Base-by-base conservation (phyloP, 2,888 invertebrate genomes). In the Leptopilina myrica region DNA sequence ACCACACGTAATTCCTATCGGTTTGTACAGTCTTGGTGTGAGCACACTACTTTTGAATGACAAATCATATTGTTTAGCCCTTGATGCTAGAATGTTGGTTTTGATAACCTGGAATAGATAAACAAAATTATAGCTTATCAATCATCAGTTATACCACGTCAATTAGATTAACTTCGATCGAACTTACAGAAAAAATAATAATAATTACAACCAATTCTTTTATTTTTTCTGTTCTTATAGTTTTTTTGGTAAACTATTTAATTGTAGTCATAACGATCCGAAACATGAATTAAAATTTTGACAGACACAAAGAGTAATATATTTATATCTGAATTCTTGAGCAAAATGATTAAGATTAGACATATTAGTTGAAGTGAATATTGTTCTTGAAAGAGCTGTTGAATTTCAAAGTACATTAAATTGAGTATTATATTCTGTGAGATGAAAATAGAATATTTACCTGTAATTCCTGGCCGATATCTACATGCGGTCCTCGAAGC, bases 401-500 rank as follows among this genome's bases (percentile, higher is more conserved):
- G 33, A 33, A 33, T 33, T 33, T 33, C 33, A 33, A 20, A 33
- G 33, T 33, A 33, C 33, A 33, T 33, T 65, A 59, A 59, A 76
- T 59, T n/a, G 12, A 7, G 11, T 59, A 59, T n/a, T 59, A 59
- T n/a, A n/a, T 20, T 8, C 4, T 20, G 12, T 43, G 43, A 43
- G 8, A 43, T 43, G 7, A 43, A 43, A 43, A 8, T 43, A 43
- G 33, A 43, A 43, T 56, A 53, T 78, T 83, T 84, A 91, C 91
- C 89, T 91, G 90, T 83, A 96, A 91, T 91, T 97, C 97, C 83
- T 95, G 93, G 76, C 95, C 94, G 76, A 97, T 95, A 90, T 97
- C 96, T 0, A 95, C 95, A 82, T 95, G 94, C 0, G 96, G 94
- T n/a, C 96, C 96, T n/a, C 97, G 93, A 20, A 98, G 92, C 96